Conservation (phyloP, 2,888 invertebrate species). For the Machimus atricapillus region DNA sequence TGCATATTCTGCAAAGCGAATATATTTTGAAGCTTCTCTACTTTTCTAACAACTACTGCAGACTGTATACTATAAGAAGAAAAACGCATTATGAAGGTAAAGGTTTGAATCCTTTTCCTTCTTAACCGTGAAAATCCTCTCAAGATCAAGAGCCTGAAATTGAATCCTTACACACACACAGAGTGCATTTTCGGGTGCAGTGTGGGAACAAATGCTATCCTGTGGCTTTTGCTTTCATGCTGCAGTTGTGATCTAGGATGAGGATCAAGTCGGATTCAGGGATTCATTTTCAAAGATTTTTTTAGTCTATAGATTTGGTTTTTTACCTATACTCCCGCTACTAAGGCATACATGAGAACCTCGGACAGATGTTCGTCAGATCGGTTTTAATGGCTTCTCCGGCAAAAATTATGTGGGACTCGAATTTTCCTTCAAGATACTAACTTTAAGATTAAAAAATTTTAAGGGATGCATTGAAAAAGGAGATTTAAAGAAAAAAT, state of each 20-base stretch:
- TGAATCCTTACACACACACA: background rate
- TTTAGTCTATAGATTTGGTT: background rate
- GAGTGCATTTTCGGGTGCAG: background rate
- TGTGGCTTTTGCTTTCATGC: background rate
- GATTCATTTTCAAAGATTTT: background rate
- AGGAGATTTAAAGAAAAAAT: background rate
- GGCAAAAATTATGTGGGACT: background rate
- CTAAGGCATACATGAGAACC: background rate
- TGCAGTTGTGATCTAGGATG: background rate
- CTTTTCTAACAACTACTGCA: background rate
- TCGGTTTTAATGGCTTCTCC: background rate
- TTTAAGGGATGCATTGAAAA: background rate
- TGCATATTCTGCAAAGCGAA: background rate
- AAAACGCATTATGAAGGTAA: background rate
- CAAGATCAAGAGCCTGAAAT: background rate
- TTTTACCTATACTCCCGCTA: slow-evolving; percentile 16
- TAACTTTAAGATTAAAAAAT: background rate
- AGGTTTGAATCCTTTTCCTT: background rate
- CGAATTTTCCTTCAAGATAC: background rate
- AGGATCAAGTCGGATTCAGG: background rate
- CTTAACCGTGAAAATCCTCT: background rate
- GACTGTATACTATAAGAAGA: background rate
- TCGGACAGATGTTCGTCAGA: slow-evolving; percentile 3
- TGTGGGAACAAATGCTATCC: slow-evolving; percentile 34
- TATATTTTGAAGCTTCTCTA: background rate